phyloP scores from a whole-genome alignment of 2,888 invertebrate genomes.

The Drosophila cyrtoloma region DNA sequence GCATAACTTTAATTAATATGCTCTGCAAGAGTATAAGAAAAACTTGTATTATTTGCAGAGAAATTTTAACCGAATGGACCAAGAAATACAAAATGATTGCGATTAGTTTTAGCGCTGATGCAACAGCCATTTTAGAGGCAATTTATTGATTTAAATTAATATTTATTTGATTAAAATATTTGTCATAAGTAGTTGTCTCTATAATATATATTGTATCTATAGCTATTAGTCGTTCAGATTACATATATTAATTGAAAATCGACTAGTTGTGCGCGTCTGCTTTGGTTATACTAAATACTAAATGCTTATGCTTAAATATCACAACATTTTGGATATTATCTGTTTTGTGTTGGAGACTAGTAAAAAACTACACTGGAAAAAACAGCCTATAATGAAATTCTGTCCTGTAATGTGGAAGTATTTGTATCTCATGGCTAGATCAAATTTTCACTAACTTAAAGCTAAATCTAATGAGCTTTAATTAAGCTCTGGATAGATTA shows the following conservation, averaged over 20 bases:
- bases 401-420: conserved; percentile 71
- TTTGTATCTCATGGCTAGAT: conserved; percentile 37
- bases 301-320: conserved; percentile 56
- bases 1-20: no score
- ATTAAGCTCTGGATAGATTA: conserved; percentile 14
- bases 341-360: conserved; percentile 43
- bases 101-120: conserved; percentile 27
- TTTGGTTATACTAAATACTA: conserved; percentile 27
- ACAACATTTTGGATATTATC: conserved; percentile 58
- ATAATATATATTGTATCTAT: conserved; percentile 2
- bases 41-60: not conserved
- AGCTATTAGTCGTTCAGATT: conserved; percentile 25
- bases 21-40: not conserved
- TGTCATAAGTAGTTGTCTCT: conserved; percentile 7
- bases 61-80: not conserved
- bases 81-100: conserved; percentile 42
- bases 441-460: conserved; percentile 32
- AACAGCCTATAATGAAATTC: conserved; percentile 51
- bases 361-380: conserved; percentile 63
- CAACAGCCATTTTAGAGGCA: conserved; percentile 47
- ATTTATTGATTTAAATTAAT: conserved; percentile 52
- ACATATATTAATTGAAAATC: conserved; percentile 52
- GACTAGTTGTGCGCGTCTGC: conserved; percentile 72
- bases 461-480: conserved; percentile 52
- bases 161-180: conserved; percentile 40